Base-by-base conservation (phyloP, 1,140 invertebrate genomes). In the Lutraria rhynchaena region DNA sequence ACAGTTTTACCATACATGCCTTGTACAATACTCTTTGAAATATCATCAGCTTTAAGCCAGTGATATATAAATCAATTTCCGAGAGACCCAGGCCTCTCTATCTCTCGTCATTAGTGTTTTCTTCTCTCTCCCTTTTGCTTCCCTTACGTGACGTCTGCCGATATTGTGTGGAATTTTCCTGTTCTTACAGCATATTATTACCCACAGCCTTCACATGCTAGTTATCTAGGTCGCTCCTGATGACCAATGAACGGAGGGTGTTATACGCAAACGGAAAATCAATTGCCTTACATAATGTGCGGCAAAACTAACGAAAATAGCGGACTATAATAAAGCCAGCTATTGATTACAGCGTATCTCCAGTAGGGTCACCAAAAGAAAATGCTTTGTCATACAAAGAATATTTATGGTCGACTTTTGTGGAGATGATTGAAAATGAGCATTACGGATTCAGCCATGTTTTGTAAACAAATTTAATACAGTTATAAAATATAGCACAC, bases 271-370 rank as follows among this genome's bases (percentile, higher is more conserved):
- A 67, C 27, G 76, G 61, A 80, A 77, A 80, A 80, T 80, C 76
- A 80, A 80, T 80, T 51, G 76, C 61, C 76, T 80, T 80, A 80
- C 76, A 80, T 80, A 80, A 80, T 60, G 65, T 70, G 51, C 63
- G 41, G 60, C 60, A 60, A 67, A 77, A 77, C 75, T 37, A 80
- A 77, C 76, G 44, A 80, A 80, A 80, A 80, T 70, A 80, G 44
- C 41, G 41, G 73, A 75, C 73, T 55, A 41, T 60, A 44, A 75
- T 29, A 57, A 61, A 41, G 55, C 55, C 37, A 75, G 27, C 55
- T 75, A 75, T 75, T 51, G 73, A 75, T 75, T 61, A 44, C 46
- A 44, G 27, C 31, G 69, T 22, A 35, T 63, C 24, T 31, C 57
- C 61, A 13, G 41, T 27, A 60, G 76, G 76, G 76, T 80, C 76